phyloP scores from a whole-genome alignment of 2,797 vertebrate species.

The Pipistrellus kuhlii region DNA sequence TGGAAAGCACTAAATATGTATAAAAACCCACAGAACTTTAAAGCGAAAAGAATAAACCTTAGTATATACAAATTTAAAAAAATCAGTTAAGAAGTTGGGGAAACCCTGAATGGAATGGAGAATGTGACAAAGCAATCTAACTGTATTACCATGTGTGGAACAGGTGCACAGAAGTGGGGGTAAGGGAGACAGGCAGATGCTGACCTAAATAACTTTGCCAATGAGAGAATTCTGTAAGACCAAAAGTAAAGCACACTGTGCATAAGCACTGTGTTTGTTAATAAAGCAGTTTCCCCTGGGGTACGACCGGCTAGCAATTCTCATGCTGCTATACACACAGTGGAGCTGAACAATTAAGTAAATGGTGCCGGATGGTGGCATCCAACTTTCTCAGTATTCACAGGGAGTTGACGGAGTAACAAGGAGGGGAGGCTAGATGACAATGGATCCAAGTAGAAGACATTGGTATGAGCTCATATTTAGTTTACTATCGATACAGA shows the following conservation, averaged over 20 bases:
- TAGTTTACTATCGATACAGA: neutral
- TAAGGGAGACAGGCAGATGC: fast-evolving
- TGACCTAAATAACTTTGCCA: neutral
- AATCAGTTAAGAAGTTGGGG: neutral
- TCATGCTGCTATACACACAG: neutral
- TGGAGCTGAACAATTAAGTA: neutral
- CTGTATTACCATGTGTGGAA: neutral
- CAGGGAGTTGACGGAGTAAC: neutral
- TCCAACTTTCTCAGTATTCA: neutral
- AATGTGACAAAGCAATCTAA: neutral
- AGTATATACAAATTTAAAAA: neutral
- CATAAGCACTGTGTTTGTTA: neutral
- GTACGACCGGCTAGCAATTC: neutral
- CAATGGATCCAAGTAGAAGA: neutral
- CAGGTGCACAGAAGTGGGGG: neutral
- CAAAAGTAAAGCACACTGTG: neutral
- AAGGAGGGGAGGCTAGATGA: too few species aligned
- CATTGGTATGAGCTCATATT: neutral
- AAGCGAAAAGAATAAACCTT: neutral
- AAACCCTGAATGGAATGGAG: neutral
- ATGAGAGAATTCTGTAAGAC: neutral
- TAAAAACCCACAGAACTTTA: neutral
- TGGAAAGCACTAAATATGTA: fast-evolving
- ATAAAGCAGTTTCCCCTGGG: neutral
- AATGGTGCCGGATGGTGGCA: too few species aligned